Conservation (phyloP, 1,140 invertebrate species). For the Stratiolaelaps scimitus region DNA sequence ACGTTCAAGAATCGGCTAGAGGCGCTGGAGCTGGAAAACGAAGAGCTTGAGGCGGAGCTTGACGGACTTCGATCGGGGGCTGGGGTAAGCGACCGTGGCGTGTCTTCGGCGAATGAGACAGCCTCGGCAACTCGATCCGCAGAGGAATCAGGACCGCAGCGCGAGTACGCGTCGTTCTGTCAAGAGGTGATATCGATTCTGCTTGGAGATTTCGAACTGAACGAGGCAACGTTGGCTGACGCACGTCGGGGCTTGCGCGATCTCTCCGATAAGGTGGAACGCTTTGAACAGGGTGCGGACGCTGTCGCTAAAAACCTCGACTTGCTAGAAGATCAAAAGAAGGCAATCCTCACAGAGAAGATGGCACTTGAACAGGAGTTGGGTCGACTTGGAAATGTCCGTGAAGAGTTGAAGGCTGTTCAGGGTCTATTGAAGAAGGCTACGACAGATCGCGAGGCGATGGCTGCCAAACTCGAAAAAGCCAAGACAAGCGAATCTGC, state of each 20-base stretch:
- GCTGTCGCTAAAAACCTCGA: slow-evolving; percentile 11
- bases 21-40: slow-evolving; percentile 4
- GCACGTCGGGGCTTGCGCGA: background rate
- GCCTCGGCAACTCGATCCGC: background rate
- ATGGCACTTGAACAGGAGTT: background rate
- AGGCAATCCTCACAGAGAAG: background rate
- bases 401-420: background rate
- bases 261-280: background rate
- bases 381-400: background rate
- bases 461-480: background rate
- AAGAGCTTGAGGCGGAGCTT: background rate
- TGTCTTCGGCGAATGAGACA: background rate
- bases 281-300: background rate
- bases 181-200: slow-evolving; percentile 2
- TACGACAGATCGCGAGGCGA: background rate
- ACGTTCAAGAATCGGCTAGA: slow-evolving; percentile 6
- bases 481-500: background rate
- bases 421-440: slow-evolving; percentile 22
- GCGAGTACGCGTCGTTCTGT: slow-evolving; percentile 1
- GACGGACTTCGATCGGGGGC: background rate
- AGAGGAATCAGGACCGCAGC: background rate
- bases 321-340: background rate
- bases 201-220: background rate
- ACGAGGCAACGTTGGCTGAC: background rate
- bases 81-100: background rate